Evolutionary conservation across 2,113 vertebrate species (phyloP).

Genomic region (Mormyrus lacerda): DNA sequence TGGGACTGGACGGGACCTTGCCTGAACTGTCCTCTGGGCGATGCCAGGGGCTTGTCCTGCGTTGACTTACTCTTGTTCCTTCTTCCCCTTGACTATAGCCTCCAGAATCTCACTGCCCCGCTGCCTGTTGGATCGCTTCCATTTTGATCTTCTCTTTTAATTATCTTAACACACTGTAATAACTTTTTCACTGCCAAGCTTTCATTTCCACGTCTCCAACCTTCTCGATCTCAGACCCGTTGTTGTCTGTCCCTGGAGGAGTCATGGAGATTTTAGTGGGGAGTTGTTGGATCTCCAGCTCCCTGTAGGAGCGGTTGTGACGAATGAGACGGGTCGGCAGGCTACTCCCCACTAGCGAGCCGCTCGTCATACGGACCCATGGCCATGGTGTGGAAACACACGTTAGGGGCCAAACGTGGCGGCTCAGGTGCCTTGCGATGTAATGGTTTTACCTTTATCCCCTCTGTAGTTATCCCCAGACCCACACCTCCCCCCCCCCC

Average conservation of each 20-base stretch:
- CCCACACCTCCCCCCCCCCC: neutral
- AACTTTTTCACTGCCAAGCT: neutral
- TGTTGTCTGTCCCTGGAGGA: neutral
- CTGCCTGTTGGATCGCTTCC: neutral
- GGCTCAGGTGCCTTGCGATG: neutral
- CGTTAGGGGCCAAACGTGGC: neutral
- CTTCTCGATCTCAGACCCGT: neutral
- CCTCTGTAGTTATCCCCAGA: neutral
- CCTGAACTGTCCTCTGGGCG: neutral
- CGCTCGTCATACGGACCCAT: neutral
- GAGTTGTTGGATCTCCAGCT: neutral
- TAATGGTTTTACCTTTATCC: neutral
- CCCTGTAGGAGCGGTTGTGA: neutral
- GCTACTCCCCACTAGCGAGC: neutral
- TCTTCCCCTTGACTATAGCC: neutral
- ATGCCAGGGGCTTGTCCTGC: neutral
- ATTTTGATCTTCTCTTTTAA: neutral
- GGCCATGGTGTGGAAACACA: neutral
- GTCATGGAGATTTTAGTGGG: neutral
- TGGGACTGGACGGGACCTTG: neutral
- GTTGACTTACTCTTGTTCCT: neutral
- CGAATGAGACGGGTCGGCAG: neutral
- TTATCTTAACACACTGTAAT: neutral
- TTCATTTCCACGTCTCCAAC: neutral
- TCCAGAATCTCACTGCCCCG: neutral